Evolutionary conservation across 1,140 invertebrate genomes (phyloP).

Genomic region (Neodiprion pinetum): DNA sequence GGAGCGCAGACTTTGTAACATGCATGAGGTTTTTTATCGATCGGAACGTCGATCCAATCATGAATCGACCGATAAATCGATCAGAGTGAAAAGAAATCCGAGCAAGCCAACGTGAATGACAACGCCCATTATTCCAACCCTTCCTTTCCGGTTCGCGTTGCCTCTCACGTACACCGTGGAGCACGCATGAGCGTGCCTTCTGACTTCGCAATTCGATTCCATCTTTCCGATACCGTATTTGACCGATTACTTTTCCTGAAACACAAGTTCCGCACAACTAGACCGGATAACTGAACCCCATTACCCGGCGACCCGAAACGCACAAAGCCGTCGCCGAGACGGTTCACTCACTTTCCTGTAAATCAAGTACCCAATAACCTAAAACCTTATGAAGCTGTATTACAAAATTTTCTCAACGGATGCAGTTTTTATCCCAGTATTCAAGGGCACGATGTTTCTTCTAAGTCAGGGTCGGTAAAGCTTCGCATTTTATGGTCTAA

Average conservation of each 20-base stretch:
- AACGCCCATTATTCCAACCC: neutral
- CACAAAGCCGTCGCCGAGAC: neutral
- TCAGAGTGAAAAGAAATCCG: conserved; percentile 2
- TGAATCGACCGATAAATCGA: neutral
- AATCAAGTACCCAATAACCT: no score
- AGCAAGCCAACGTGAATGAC: conserved; percentile 1
- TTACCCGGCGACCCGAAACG: conserved; percentile 6
- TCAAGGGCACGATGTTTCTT: no score
- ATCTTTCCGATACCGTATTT: neutral
- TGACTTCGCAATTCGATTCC: neutral
- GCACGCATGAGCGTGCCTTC: no score
- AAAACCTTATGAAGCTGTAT: no score
- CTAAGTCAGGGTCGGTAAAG: no score
- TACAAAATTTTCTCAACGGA: no score
- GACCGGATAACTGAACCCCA: neutral
- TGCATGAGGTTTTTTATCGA: neutral
- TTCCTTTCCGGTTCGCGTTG: neutral
- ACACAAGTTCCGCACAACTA: neutral
- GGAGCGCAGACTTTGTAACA: conserved; percentile 2
- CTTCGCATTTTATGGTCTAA: no score
- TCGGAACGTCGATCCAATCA: neutral
- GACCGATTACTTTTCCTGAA: neutral
- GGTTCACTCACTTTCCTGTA: neutral
- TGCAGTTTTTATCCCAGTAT: no score
- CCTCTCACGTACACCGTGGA: no score